phyloP scores from a whole-genome alignment of 2,888 invertebrate genomes.

The Microctonus aethiopoides region DNA sequence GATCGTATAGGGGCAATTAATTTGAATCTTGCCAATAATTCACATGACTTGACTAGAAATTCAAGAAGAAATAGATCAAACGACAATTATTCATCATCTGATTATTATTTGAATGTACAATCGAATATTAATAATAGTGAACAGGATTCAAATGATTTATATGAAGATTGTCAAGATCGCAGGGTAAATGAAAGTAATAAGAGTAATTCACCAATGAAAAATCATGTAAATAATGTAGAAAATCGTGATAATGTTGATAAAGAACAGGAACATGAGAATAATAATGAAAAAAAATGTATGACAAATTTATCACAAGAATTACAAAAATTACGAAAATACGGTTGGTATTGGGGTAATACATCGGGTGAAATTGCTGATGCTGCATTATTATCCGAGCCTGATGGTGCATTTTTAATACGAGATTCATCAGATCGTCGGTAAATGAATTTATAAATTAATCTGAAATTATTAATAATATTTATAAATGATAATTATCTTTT shows the following conservation, averaged over 20 bases:
- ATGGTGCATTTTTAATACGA: slow-evolving; percentile 83
- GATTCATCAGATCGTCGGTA: slow-evolving; percentile 75
- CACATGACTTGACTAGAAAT: not conserved
- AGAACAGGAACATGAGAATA: not conserved
- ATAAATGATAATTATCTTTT: not conserved
- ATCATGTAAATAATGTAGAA: not conserved
- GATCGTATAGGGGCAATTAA: slow-evolving; percentile 22
- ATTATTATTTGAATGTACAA: slow-evolving; percentile 6
- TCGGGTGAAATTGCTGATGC: slow-evolving; percentile 78
- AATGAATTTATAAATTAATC: not conserved
- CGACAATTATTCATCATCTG: not conserved
- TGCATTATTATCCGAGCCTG: slow-evolving; percentile 75
- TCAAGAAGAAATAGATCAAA: not conserved
- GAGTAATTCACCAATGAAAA: not conserved
- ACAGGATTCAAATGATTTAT: not conserved
- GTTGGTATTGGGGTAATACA: slow-evolving; percentile 88
- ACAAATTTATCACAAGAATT: slow-evolving; percentile 52
- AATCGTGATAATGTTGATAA: not conserved
- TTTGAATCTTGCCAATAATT: not conserved
- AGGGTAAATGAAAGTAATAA: slow-evolving; percentile 21
- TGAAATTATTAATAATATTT: slow-evolving; percentile 13
- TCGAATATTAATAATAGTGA: not conserved
- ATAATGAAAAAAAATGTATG: not conserved
- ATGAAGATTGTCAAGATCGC: slow-evolving; percentile 16
- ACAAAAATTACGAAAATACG: slow-evolving; percentile 63